Conservation (phyloP, 92 coral and sea anemone species). For the Porites divaricata region DNA sequence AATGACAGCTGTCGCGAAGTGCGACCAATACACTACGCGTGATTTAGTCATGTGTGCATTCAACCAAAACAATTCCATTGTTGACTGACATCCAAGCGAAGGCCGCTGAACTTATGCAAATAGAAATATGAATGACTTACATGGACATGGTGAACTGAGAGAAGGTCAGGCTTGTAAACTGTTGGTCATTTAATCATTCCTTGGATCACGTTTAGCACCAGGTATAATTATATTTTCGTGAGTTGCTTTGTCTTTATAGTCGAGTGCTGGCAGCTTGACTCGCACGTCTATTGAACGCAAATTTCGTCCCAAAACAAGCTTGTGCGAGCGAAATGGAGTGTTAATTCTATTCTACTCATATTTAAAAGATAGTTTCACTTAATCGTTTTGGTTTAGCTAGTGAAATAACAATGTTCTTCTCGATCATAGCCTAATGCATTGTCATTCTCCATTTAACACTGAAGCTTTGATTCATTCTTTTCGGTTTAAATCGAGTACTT, state of each 20-base stretch:
- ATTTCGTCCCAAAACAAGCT: background rate
- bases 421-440: background rate
- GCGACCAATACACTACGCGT: constrained; percentile 34
- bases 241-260: background rate
- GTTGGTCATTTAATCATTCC: too few species aligned
- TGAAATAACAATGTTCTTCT: background rate
- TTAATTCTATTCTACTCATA: background rate
- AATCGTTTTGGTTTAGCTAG: constrained; percentile 8
- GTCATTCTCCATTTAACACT: background rate
- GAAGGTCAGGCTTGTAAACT: background rate
- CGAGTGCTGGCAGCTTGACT: background rate
- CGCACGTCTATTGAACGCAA: background rate
- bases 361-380: background rate
- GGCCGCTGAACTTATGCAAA: constrained; percentile 54
- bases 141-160: background rate
- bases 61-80: constrained; percentile 29
- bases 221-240: background rate
- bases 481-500: background rate
- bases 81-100: constrained; percentile 49
- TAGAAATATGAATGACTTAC: background rate
- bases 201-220: background rate
- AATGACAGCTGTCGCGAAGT: constrained; percentile 41
- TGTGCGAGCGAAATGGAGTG: background rate
- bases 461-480: background rate
- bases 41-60: constrained; percentile 40